Percentiles rank a stretch among this genome's conserved stretches.
These are phyloP conservation scores for Hirtodrosophila duncani DNA, from an alignment of 2,888 invertebrate genomes.

Conservation along the genomic window DNA sequence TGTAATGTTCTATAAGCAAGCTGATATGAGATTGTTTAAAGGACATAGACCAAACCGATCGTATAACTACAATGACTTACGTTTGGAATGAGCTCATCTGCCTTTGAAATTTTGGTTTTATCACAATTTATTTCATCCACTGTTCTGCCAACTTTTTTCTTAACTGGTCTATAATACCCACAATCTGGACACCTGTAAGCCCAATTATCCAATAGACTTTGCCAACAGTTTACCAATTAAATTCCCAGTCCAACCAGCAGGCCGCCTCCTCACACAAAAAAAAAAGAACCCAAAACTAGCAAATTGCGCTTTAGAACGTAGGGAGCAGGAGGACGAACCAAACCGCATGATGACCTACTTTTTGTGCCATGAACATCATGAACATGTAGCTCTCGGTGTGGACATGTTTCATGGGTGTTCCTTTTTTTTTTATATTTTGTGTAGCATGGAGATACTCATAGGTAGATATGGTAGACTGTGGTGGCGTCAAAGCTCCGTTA, in stretches of 20 bases:
- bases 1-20: no score
- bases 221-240: constrained; percentile 45
- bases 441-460: not conserved
- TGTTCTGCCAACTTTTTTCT: constrained; percentile 15
- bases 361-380: constrained; percentile 3
- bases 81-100: no score
- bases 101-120: no score
- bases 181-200: constrained; percentile 35
- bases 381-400: constrained; percentile 11
- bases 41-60: no score
- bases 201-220: constrained; percentile 39
- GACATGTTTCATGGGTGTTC: constrained; percentile 25
- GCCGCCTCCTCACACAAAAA: constrained; percentile 19
- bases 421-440: no score
- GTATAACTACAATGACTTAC: no score
- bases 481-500: constrained; percentile 13
- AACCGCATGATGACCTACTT: constrained; percentile 46
- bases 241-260: constrained; percentile 22
- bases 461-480: constrained; percentile 36
- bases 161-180: constrained; percentile 8
- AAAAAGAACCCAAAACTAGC: constrained; percentile 18
- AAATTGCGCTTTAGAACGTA: constrained; percentile 36
- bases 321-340: not conserved
- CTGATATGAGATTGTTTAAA: no score
- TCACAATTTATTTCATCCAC: no score